These are phyloP conservation scores for Clarias pachynema DNA, from an alignment of 2,797 vertebrate genomes.

Conservation along the genomic window DNA sequence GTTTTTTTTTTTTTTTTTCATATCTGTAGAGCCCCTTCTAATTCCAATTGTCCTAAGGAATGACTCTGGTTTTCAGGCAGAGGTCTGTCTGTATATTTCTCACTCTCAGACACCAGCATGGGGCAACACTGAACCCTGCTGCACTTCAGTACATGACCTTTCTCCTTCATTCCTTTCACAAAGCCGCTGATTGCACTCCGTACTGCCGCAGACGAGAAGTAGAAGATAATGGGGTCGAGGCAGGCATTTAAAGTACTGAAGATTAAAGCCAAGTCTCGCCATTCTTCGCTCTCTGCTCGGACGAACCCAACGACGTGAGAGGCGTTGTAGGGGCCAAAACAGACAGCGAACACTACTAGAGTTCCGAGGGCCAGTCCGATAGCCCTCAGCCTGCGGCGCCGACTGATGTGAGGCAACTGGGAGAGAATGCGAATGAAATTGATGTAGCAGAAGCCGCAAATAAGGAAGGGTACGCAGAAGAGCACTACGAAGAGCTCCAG, in stretches of 20 bases:
- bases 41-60: neutral
- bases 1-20: no score
- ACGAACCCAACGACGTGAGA: slow-evolving; percentile 85
- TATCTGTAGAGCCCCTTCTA: neutral
- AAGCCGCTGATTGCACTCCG: slow-evolving; percentile 73
- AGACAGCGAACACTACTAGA: slow-evolving; percentile 80
- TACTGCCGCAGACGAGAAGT: slow-evolving; percentile 83
- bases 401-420: slow-evolving; percentile 72
- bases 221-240: slow-evolving; percentile 87
- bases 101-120: slow-evolving; percentile 21
- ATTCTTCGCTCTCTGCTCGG: slow-evolving; percentile 62
- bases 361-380: slow-evolving; percentile 81
- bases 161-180: slow-evolving; percentile 58
- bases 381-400: slow-evolving; percentile 73
- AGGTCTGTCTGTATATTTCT: slow-evolving; percentile 43
- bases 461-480: slow-evolving; percentile 81
- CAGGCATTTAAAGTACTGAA: slow-evolving; percentile 86
- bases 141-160: slow-evolving; percentile 64
- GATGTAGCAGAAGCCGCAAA: slow-evolving; percentile 85
- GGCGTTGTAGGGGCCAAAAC: slow-evolving; percentile 83
- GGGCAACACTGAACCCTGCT: neutral
- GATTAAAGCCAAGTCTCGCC: slow-evolving; percentile 78
- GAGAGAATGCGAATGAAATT: slow-evolving; percentile 80
- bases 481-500: slow-evolving; percentile 82
- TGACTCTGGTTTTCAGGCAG: slow-evolving; percentile 17